Evolutionary conservation across 2,888 invertebrate genomes (phyloP), one percentile per base, ranked within the genome.

Genomic region (Heliconius charithonia): DNA sequence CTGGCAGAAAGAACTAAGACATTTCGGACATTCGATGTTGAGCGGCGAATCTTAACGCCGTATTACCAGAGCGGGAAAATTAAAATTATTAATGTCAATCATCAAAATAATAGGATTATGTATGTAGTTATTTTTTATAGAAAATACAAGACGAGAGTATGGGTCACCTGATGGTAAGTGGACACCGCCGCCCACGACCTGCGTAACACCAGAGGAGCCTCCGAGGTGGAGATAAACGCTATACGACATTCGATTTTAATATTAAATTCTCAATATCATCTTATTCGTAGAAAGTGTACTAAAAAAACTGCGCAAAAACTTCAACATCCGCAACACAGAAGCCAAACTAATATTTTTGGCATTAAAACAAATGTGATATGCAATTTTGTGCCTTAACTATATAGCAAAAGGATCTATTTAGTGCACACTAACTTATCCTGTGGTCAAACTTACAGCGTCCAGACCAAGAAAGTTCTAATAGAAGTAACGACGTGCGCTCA

Each of bases 401-500:
- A 16, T 12, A 13, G 3, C 1, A 63, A 66, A 75, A 69, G 67
- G 66, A 16, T 56, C 66, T 77, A 80, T 74, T 77, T 77, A n/a
- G 72, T 27, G 4, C 59, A 81, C 82, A 79, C 74, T 83, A 37
- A 37, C 67, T 71, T 80, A 81, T 80, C 82, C 81, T 82, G 82
- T 79, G 80, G 83, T 82, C 81, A 83, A 82, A 81, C 81, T 82
- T 79, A 81, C 81, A 81, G 85, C 86, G 86, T 86, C 85, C 84
- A 82, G 83, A 83, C 83, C 84, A 85, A 83, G 82, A 83, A 89
- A 90, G 84, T 90, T 91, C 87, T 90, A 90, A 92, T 91, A 87
- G 89, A 89, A 90, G 89, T 87, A 89, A 86, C 87, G 87, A 90
- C 87, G 89, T 88, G 88, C 89, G 86, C 89, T 89, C 89, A 89